phyloP scores from a whole-genome alignment of 2,113 vertebrate species.

The Dicrurus megarhynchus region DNA sequence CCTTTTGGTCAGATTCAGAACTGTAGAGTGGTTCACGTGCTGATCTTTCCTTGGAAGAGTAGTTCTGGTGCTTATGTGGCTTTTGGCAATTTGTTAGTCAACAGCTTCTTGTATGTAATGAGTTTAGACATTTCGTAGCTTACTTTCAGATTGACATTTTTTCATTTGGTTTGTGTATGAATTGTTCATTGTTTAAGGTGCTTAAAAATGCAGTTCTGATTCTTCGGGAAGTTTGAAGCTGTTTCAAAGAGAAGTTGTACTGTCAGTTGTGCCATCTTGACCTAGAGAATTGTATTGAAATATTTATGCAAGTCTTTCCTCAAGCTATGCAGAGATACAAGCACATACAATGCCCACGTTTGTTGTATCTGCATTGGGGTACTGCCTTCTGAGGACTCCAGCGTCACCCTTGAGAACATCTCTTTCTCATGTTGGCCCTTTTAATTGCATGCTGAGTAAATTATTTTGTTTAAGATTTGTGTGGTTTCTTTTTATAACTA shows the following conservation, averaged over 20 bases:
- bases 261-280: neutral
- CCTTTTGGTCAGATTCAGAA: neutral
- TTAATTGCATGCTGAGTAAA: neutral
- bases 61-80: neutral
- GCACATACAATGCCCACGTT: too few relatives aligned
- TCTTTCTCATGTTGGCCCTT: neutral
- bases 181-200: neutral
- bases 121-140: neutral
- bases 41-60: neutral
- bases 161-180: neutral
- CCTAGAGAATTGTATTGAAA: neutral
- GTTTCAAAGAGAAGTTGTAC: neutral
- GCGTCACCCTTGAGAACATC: neutral
- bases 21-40: neutral
- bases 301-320: neutral
- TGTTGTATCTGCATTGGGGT: fast-evolving
- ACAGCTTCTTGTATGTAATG: neutral
- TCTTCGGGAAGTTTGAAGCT: neutral
- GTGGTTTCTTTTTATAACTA: neutral
- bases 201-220: neutral
- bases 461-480: neutral
- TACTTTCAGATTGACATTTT: neutral
- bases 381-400: neutral
- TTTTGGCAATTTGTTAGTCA: neutral
- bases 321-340: neutral